A percentile compares a stretch with the other conserved stretches of the same genome.
These are phyloP conservation scores for Pipistrellus pygmaeus DNA, from an alignment of 2,797 vertebrate species.

Conservation along the genomic window DNA sequence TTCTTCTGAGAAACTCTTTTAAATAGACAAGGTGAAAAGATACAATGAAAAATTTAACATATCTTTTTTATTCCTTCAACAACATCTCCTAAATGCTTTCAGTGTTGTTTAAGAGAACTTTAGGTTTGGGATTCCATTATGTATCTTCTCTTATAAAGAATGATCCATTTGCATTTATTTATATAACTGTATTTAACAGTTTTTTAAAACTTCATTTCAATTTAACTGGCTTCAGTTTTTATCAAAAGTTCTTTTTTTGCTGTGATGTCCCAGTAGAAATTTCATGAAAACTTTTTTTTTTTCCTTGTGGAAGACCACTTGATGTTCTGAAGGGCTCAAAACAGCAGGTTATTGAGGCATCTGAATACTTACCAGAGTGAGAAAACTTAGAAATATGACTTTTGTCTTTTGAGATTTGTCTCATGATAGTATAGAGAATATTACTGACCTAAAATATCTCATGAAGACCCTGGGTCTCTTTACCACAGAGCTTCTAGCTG, in stretches of 20 bases:
- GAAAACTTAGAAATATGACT: slow-evolving; percentile 12
- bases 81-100: not conserved
- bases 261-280: not conserved
- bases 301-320: not conserved
- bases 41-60: slow-evolving; percentile 5
- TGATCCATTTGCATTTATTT: slow-evolving; percentile 39
- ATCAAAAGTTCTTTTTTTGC: slow-evolving; percentile 17
- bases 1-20: slow-evolving; percentile 44
- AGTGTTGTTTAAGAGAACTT: not conserved
- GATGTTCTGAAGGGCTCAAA: slow-evolving; percentile 37
- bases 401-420: not conserved
- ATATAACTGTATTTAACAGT: not conserved
- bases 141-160: not conserved
- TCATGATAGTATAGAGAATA: not conserved
- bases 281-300: not conserved
- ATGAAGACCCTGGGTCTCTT: not conserved
- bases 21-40: slow-evolving; percentile 5
- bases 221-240: slow-evolving; percentile 43
- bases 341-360: not conserved
- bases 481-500: not conserved
- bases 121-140: not conserved
- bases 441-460: not conserved
- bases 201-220: not conserved
- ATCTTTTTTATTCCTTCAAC: slow-evolving; percentile 21
- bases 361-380: not conserved